phyloP scores from a whole-genome alignment of 2,888 invertebrate genomes.

The Pheosia gnoma region DNA sequence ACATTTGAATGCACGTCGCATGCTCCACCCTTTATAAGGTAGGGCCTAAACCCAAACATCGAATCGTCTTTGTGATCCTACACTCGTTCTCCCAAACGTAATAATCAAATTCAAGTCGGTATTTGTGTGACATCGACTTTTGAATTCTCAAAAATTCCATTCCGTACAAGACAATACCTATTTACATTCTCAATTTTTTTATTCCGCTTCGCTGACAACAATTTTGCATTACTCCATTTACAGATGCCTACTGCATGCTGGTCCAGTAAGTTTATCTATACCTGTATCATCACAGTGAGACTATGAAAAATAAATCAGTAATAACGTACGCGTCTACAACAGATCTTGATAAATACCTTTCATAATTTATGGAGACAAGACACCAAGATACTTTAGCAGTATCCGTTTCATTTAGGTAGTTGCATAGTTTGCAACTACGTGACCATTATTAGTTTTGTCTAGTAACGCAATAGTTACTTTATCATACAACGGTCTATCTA shows the following conservation, averaged over 20 bases:
- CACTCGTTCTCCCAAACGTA: conserved; percentile 15
- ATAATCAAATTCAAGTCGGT: conserved; percentile 15
- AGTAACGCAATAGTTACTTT: conserved; percentile 3
- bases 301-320: conserved; percentile 1
- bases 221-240: neutral
- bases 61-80: conserved; percentile 17
- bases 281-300: neutral
- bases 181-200: conserved; percentile 12
- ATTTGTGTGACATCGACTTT: neutral
- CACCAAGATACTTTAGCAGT: neutral
- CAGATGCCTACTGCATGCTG: neutral
- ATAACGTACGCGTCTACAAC: conserved; percentile 5
- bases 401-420: conserved; percentile 2
- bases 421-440: neutral
- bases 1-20: conserved; percentile 61
- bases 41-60: conserved; percentile 28
- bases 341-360: conserved; percentile 7
- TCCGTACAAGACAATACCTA: conserved; percentile 11
- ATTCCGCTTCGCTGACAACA: neutral
- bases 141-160: conserved; percentile 10
- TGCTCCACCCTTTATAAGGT: conserved; percentile 26
- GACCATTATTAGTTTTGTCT: conserved; percentile 1
- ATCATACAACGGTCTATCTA: conserved; percentile 6
- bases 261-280: neutral
- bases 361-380: conserved; percentile 1